phyloP scores from a whole-genome alignment of 2,797 vertebrate species.

The Carduelis carduelis region DNA sequence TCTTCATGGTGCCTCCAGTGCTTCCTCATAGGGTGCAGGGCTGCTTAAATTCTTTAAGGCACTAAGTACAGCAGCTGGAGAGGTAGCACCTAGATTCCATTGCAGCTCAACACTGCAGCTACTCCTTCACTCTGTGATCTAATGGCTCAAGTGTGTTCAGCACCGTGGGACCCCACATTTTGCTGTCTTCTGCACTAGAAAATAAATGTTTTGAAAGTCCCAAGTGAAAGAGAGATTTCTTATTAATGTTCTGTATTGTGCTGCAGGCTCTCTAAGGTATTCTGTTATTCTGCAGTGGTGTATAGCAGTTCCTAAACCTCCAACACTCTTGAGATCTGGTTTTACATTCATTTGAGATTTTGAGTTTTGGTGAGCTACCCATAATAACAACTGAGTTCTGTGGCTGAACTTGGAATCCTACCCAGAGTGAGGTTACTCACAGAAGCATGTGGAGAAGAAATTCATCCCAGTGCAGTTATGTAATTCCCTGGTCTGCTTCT shows the following conservation, averaged over 20 bases:
- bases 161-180: not conserved
- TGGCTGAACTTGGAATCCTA: not conserved
- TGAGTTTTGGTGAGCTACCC: not conserved
- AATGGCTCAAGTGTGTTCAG: not conserved
- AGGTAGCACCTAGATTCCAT: not conserved
- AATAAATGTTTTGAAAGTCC: not conserved
- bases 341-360: not conserved
- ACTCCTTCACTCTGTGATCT: not conserved
- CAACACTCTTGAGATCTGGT: not conserved
- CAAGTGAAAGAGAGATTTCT: not conserved
- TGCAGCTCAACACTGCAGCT: not conserved
- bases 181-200: not conserved
- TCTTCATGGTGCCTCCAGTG: not conserved
- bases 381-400: not conserved
- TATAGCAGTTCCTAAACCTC: not conserved
- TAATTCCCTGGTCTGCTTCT: not conserved
- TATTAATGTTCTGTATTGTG: not conserved
- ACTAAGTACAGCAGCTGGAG: not conserved
- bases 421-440: not conserved
- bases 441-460: not conserved
- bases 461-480: not conserved
- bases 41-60: not conserved
- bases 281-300: not conserved
- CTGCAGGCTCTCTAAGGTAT: not conserved
- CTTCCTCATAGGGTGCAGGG: not conserved